Base-by-base conservation (phyloP, 2,797 vertebrate species). In the Pyrocephalus nanus region DNA sequence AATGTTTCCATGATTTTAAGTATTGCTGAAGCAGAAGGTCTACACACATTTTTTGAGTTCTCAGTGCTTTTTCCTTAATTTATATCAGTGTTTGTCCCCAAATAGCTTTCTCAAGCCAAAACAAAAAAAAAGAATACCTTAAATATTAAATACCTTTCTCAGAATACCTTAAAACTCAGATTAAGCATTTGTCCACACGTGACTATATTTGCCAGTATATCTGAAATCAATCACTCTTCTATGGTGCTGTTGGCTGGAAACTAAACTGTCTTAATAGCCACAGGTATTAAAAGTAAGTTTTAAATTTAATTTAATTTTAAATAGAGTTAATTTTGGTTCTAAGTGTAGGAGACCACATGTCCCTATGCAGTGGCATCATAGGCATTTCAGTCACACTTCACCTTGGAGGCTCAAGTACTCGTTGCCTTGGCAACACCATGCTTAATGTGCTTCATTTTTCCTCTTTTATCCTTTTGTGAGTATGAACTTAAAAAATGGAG, bases 351-450 rank as follows among this genome's bases (percentile, higher is more conserved):
- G 47, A 75, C 20, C 70, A 69, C 77, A 62, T n/a, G 14, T 65
- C 50, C 43, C 82, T 83, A 0, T 90, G 76, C 95, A 95, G 66
- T 64, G 61, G 91, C 47, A 82, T 91, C 88, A 85, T 73, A 87
- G 74, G 48, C 67, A 91, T 95, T 91, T 79, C 60, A 86, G 83
- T 86, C 90, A 95, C 87, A 88, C 69, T 72, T 88, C 90, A 97
- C 95, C 95, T 95, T 61, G 73, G 87, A 94, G 84, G 47, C 71
- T 82, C 84, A 34, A 45, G 86, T 73, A 88, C 71, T 94, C 84
- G 96, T 97, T 96, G 84, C 96, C 96, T 89, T 95, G 94, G 95
- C 90, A 97, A 96, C 96, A 84, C 40, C 38, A 40, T 90, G 72
- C 77, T 85, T 75, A 95, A 92, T 72, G 38, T 76, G 75, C 50